phyloP scores from a whole-genome alignment of 2,888 invertebrate species.

The Mythimna lalbum region DNA sequence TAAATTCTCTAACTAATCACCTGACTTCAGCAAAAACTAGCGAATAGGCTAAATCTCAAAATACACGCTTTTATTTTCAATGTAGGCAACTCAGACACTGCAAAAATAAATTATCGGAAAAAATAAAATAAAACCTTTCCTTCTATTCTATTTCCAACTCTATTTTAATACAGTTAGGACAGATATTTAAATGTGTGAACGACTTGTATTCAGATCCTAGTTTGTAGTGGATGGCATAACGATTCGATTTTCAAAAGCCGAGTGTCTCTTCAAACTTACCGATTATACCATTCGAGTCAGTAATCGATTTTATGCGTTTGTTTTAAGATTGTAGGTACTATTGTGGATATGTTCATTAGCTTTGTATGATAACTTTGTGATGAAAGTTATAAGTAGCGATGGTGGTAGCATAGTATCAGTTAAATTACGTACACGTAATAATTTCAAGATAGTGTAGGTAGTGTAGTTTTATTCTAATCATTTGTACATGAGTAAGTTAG shows the following conservation, averaged over 20 bases:
- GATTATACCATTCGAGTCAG: slow-evolving; percentile 63
- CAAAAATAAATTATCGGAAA: slow-evolving; percentile 29
- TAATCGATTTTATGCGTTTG: slow-evolving; percentile 66
- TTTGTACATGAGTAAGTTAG: background rate
- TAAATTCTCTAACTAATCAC: slow-evolving; percentile 9
- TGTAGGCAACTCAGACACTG: slow-evolving; percentile 12
- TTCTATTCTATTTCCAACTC: slow-evolving; percentile 21
- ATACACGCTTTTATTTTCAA: slow-evolving; percentile 30
- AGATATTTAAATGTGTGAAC: slow-evolving; percentile 9
- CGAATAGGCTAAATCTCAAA: slow-evolving; percentile 2
- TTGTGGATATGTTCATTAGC: background rate
- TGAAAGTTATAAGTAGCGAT: background rate
- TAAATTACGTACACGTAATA: no score
- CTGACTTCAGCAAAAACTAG: slow-evolving; percentile 11
- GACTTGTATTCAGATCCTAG: slow-evolving; percentile 15
- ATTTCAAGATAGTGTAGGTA: no score
- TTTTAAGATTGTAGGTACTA: slow-evolving; percentile 3
- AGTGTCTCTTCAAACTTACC: slow-evolving; percentile 82
- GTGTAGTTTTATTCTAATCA: background rate
- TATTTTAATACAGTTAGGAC: slow-evolving; percentile 4
- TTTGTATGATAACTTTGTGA: background rate
- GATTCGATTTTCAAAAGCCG: slow-evolving; percentile 81
- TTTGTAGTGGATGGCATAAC: slow-evolving; percentile 68
- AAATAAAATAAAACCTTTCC: slow-evolving; percentile 5
- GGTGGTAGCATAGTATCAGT: no score